A percentile compares a stretch with the other conserved stretches of the same genome.
phyloP scores from a whole-genome alignment of 2,888 invertebrate genomes.

The Nemapogon koenigi region DNA sequence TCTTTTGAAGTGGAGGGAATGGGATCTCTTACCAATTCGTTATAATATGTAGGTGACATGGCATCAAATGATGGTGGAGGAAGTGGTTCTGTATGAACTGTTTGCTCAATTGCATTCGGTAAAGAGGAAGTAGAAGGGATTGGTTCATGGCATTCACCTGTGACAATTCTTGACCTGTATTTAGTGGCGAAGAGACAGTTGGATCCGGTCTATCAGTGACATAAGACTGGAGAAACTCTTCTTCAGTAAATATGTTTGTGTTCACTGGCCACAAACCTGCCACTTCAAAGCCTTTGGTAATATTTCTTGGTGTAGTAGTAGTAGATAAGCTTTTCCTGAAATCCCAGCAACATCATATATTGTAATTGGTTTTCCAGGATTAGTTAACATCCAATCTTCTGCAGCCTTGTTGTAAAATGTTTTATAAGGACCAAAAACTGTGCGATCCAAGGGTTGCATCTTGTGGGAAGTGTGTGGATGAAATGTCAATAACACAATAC shows the following conservation, averaged over 20 bases:
- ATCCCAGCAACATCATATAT: slow-evolving; percentile 1
- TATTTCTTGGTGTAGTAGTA: neutral
- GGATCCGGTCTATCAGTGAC: neutral
- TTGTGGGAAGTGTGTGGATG: slow-evolving; percentile 2
- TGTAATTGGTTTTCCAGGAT: slow-evolving; percentile 3
- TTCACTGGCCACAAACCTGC: neutral
- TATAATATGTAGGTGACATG: no score
- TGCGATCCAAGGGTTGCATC: no score
- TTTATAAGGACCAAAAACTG: slow-evolving; percentile 11
- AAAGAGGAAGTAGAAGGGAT: no score
- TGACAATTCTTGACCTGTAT: no score
- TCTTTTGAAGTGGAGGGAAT: no score
- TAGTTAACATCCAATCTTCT: slow-evolving; percentile 4
- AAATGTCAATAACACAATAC: slow-evolving; percentile 1
- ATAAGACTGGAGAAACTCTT: neutral
- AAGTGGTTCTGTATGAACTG: no score
- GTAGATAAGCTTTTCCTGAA: neutral
- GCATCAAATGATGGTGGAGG: no score
- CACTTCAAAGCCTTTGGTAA: neutral
- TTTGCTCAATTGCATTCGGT: no score
- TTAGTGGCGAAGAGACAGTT: neutral
- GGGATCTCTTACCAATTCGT: no score
- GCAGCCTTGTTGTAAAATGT: slow-evolving; percentile 2
- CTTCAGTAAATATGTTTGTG: neutral
- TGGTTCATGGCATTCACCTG: no score